Evolutionary conservation across 1,140 invertebrate species (phyloP).

Genomic region (Pectinophora gossypiella): DNA sequence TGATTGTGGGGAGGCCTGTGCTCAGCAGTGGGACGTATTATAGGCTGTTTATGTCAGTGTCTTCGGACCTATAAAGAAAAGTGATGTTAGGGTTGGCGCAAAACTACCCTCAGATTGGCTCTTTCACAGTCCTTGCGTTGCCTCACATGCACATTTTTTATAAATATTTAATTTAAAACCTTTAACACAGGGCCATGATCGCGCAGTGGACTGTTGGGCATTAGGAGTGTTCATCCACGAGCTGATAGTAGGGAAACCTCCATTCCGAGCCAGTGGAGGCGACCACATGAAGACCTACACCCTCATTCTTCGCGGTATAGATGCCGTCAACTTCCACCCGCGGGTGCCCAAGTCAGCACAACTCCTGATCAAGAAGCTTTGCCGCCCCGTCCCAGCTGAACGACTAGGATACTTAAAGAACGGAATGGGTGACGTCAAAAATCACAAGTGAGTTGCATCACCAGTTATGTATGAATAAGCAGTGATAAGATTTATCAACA

Average conservation of each 20-base stretch:
- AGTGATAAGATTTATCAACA: no score
- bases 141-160: no score
- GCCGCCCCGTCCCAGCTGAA: conserved; percentile 92
- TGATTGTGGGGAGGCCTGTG: no score
- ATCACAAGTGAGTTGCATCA: conserved; percentile 89
- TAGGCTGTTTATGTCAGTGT: no score
- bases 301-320: conserved; percentile 94
- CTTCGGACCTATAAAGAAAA: no score
- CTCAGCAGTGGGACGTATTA: no score
- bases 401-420: conserved; percentile 93
- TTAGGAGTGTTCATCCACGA: conserved; percentile 95
- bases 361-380: conserved; percentile 91
- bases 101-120: no score
- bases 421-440: conserved; percentile 94
- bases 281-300: conserved; percentile 98
- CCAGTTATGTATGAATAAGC: conserved; percentile 7
- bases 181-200: conserved; percentile 86
- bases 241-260: conserved; percentile 94
- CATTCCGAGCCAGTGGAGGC: conserved; percentile 90
- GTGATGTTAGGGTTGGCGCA: no score
- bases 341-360: conserved; percentile 87
- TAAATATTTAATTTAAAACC: neutral
- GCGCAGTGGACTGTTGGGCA: conserved; percentile 96
- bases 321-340: conserved; percentile 89
- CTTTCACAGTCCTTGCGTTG: no score